phyloP scores from a whole-genome alignment of 1,140 invertebrate genomes.

The Dinoponera quadriceps region DNA sequence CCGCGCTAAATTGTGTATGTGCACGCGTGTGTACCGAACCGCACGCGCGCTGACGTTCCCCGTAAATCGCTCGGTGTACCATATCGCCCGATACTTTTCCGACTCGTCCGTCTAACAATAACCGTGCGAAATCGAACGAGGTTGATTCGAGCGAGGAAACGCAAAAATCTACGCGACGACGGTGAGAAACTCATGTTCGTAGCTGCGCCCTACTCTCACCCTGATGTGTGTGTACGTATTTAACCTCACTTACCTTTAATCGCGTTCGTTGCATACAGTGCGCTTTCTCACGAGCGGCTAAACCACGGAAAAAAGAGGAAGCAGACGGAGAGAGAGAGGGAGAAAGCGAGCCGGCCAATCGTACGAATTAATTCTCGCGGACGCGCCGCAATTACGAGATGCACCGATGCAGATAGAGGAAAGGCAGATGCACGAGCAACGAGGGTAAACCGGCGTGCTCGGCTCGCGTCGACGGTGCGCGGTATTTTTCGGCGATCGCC shows the following conservation, averaged over 20 bases:
- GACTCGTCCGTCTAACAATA: no score
- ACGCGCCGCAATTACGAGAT: constrained; percentile 49
- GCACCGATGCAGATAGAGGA: constrained; percentile 35
- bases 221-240: neutral
- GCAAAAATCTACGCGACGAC: no score
- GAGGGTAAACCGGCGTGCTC: neutral
- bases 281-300: constrained; percentile 41
- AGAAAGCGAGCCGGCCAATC: constrained; percentile 43
- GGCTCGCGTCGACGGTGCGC: neutral
- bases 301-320: constrained; percentile 20
- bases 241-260: constrained; percentile 39
- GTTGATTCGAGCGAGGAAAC: no score
- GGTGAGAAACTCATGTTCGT: neutral
- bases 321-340: no score
- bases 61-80: no score
- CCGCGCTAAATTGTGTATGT: neutral
- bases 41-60: no score
- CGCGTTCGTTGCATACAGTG: constrained; percentile 15
- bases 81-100: no score
- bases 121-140: no score
- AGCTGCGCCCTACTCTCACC: no score
- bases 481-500: constrained; percentile 47
- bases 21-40: no score
- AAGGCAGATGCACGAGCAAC: neutral
- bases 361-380: constrained; percentile 59